Conservation (phyloP, 2,113 vertebrate genomes). For the Papio anubis region DNA sequence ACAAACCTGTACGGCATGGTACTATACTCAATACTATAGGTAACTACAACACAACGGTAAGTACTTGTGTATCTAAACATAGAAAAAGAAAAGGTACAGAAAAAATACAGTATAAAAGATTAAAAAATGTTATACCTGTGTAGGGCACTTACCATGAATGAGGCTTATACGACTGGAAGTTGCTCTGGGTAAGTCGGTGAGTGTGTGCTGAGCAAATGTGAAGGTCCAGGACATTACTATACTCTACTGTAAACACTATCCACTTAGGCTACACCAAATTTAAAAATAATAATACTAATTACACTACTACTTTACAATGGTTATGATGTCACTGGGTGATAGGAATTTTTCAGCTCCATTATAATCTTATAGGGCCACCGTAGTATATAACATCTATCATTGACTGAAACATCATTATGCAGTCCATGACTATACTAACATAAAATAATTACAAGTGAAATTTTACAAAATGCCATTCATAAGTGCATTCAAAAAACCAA, state of each 20-base stretch:
- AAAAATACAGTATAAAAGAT: not conserved
- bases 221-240: not conserved
- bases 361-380: not conserved
- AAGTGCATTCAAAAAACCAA: not conserved
- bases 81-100: not conserved
- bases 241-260: not conserved
- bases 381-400: not conserved
- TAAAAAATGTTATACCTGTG: not conserved
- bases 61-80: not conserved
- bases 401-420: not conserved
- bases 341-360: not conserved
- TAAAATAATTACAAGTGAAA: not conserved
- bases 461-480: not conserved
- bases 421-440: not conserved
- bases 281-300: not conserved
- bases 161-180: not conserved
- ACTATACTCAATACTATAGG: too few species aligned
- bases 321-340: not conserved
- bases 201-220: not conserved
- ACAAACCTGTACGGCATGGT: too few species aligned
- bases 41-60: not conserved
- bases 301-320: not conserved
- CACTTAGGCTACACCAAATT: not conserved
- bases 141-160: not conserved
- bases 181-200: not conserved